A percentile compares a stretch with the other conserved stretches of the same genome.
Conservation (phyloP, 1,140 invertebrate genomes). For the Drosophila fuyamai region DNA sequence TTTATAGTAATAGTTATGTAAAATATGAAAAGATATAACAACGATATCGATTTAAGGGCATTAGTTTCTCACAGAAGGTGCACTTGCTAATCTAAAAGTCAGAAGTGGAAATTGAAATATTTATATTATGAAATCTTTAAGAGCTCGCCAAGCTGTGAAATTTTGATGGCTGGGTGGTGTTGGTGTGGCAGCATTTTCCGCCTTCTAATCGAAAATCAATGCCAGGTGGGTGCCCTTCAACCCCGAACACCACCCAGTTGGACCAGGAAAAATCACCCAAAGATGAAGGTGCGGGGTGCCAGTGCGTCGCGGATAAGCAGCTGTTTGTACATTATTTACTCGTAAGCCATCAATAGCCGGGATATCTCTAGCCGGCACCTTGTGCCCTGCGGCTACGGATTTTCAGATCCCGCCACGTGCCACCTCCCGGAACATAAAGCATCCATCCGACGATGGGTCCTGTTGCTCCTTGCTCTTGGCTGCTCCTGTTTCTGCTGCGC, state of each 20-base stretch:
- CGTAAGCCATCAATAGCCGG: constrained; percentile 78
- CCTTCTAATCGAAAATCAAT: constrained; percentile 79
- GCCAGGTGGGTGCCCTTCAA: constrained; percentile 43
- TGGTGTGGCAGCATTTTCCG: constrained; percentile 38
- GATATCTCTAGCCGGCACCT: constrained; percentile 27
- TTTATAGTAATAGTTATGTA: too few relatives aligned
- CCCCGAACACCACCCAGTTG: background rate
- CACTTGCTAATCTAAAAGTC: constrained; percentile 18
- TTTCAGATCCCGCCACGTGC: constrained; percentile 37
- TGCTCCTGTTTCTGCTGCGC: constrained; percentile 20
- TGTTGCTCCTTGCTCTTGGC: constrained; percentile 28
- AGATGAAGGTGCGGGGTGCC: background rate
- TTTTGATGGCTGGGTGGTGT: constrained; percentile 36
- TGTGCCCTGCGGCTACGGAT: constrained; percentile 39
- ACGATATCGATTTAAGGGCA: background rate
- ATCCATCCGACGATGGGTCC: constrained; percentile 40
- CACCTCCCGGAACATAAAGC: constrained; percentile 41
- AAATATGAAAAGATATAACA: background rate
- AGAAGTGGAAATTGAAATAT: constrained; percentile 36
- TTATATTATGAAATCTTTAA: constrained; percentile 58
- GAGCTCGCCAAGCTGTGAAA: constrained; percentile 51
- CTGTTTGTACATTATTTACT: constrained; percentile 83
- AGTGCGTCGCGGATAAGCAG: constrained; percentile 71
- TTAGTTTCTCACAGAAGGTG: background rate
- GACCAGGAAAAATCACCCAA: background rate